Base-by-base conservation (phyloP, 2,888 invertebrate species). In the Limnephilus rhombicus region DNA sequence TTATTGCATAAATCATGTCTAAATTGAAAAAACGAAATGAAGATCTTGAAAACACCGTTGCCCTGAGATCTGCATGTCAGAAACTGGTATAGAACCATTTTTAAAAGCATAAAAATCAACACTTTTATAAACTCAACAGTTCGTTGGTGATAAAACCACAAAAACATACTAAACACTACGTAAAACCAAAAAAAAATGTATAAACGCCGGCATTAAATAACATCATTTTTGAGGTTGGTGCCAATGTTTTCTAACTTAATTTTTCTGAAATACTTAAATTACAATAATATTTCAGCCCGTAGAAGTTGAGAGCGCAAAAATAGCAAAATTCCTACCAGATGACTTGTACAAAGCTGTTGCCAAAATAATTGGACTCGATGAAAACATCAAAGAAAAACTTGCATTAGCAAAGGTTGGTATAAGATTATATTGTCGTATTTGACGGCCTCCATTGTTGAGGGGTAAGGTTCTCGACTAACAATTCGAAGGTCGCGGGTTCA, bases 251-350 rank as follows among this genome's bases (percentile, higher is more conserved):
- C 5, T 18, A 15, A 15, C 3, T 49, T 53, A 18, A 0, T 53
- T 18, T 18, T 53, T 53, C 18, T 53, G 7, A 68, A 68, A 24
- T 24, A 68, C 18, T 15, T 18, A 82, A 82, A 82, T 29, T 45
- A 49, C 15, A n/a, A n/a, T 45, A 29, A 49, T 13, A 45, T 86
- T 86, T 86, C 83, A 93, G 93, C 92, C 92, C 80, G 85, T 94
- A 80, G 95, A 95, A 92, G 92, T 93, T 18, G 94, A 95, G 94
- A 95, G 95, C 89, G 94, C 94, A 92, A 94, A 94, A 68, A 94
- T 96, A 88, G 94, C 95, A 7, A 95, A 95, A 94, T 95, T 95
- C 34, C 94, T 96, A 53, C 95, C 96, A 2, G 94, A 94, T 31
- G 94, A 95, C n/a, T 93, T 96, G 7, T 96, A 95, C 92, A 94